These are phyloP conservation scores for Mallotus villosus DNA, from an alignment of 2,797 vertebrate genomes.

Conservation along the genomic window DNA sequence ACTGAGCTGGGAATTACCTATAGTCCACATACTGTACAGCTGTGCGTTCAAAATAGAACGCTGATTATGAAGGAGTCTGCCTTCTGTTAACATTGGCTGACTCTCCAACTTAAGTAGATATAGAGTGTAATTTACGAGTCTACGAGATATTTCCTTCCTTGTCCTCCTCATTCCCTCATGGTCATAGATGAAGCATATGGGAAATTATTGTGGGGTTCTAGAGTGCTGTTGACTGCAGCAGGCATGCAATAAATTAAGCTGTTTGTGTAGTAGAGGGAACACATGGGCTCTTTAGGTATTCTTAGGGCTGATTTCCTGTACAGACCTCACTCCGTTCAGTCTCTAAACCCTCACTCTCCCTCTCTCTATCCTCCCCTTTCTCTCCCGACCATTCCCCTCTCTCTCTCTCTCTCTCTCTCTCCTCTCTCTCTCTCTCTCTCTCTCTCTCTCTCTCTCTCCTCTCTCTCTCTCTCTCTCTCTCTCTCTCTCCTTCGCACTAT, in stretches of 20 bases:
- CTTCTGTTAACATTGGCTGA: conserved; percentile 40
- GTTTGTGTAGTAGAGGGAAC: conserved; percentile 72
- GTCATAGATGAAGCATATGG: conserved; percentile 79
- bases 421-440: conserved; percentile 44
- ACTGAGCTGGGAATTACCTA: conserved; percentile 49
- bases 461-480: conserved; percentile 48
- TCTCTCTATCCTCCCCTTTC: not conserved
- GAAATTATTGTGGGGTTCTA: conserved; percentile 78
- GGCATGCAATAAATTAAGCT: conserved; percentile 79
- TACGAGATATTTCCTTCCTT: conserved; percentile 41
- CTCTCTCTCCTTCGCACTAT: conserved; percentile 29
- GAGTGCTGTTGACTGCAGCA: conserved; percentile 77
- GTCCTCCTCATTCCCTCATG: conserved; percentile 56
- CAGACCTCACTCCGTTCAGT: conserved; percentile 46
- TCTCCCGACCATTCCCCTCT: not conserved
- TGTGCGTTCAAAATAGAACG: conserved; percentile 29
- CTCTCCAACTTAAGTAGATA: conserved; percentile 33
- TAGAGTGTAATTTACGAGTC: conserved; percentile 38
- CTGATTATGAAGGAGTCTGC: conserved; percentile 52
- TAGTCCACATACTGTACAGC: not conserved
- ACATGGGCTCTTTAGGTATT: conserved; percentile 72
- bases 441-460: conserved; percentile 30
- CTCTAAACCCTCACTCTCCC: conserved; percentile 2
- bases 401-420: conserved; percentile 14
- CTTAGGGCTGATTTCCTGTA: conserved; percentile 70